Evolutionary conservation across 1,140 invertebrate genomes (phyloP).

Genomic region (Neodiprion lecontei): DNA sequence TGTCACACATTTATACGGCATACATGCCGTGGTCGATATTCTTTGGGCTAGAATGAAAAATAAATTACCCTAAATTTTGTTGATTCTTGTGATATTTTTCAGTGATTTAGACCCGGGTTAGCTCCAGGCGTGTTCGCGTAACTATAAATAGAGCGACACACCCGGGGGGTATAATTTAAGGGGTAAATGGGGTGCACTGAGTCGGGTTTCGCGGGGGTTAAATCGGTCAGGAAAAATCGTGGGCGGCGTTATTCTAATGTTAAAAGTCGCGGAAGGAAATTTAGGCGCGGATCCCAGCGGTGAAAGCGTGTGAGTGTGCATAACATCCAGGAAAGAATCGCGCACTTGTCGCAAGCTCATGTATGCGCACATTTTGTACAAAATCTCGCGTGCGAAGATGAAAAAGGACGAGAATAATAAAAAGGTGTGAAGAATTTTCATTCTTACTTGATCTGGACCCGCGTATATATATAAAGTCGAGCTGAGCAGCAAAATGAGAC

Average conservation of each 20-base stretch:
- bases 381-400: neutral
- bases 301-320: slow-evolving; percentile 44
- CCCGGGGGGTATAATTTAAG: slow-evolving; percentile 36
- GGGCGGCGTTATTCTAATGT: slow-evolving; percentile 28
- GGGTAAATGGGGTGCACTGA: slow-evolving; percentile 34
- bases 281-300: slow-evolving; percentile 28
- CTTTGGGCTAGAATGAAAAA: too few species aligned
- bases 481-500: neutral
- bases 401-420: neutral
- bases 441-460: neutral
- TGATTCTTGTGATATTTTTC: too few species aligned
- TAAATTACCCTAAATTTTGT: too few species aligned
- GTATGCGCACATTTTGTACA: too few species aligned
- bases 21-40: too few species aligned
- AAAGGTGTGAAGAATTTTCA: neutral
- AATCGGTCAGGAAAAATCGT: slow-evolving; percentile 38
- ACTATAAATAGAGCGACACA: slow-evolving; percentile 27
- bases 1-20: too few species aligned
- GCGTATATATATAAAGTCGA: neutral
- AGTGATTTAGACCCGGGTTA: neutral
- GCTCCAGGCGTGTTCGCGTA: slow-evolving; percentile 10
- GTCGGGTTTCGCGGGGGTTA: slow-evolving; percentile 12
- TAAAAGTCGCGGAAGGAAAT: slow-evolving; percentile 15
- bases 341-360: too few species aligned
- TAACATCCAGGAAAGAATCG: slow-evolving; percentile 5